Evolutionary conservation across 2,797 vertebrate genomes (phyloP), one percentile per base, ranked within the genome.

Genomic region (Falco columbarius): DNA sequence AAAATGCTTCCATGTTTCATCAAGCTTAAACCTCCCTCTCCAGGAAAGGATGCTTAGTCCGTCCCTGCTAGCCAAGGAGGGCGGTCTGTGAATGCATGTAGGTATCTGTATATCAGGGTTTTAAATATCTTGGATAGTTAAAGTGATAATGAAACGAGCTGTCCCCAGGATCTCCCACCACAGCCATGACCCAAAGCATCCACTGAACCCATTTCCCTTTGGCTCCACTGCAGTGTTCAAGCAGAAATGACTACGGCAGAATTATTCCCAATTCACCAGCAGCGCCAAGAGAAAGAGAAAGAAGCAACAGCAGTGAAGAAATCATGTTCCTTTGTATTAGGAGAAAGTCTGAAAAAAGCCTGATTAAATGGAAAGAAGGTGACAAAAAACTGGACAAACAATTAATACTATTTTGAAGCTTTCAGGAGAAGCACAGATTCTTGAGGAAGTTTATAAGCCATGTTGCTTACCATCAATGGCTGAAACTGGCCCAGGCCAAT

Each of bases 401-500:
- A 91, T 91, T 72, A 77, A n/a, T 91, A 90, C 71, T 20, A 63
- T 89, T 95, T 77, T 38, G 89, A 92, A 90, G 91, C 66, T 94
- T 95, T 74, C 70, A 65, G 70, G 83, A 92, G 91, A 87, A 77
- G 52, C 23, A 38, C 13, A 23, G 88, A 74, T 38, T 44, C 63
- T 24, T 40, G 52, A 90, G 61, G 80, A 96, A 66, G 61, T 83
- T 83, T 86, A 23, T 36, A 40, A 92, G 92, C 49, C 63, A 58
- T 17, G 63, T 47, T 9, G 4, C 56, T 89, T 74, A 59, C 49
- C 67, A 61, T 54, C 46, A 8, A 72, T 5, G 74, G 79, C 85
- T 80, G 54, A 65, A 87, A 87, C 10, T 67, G 81, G 75, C 49
- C 74, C 59, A 62, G 79, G 18, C 9, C 63, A 87, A 91, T 82